These are phyloP conservation scores for Macquaria ambigua DNA, from an alignment of 2,113 vertebrate species.

Conservation along the genomic window DNA sequence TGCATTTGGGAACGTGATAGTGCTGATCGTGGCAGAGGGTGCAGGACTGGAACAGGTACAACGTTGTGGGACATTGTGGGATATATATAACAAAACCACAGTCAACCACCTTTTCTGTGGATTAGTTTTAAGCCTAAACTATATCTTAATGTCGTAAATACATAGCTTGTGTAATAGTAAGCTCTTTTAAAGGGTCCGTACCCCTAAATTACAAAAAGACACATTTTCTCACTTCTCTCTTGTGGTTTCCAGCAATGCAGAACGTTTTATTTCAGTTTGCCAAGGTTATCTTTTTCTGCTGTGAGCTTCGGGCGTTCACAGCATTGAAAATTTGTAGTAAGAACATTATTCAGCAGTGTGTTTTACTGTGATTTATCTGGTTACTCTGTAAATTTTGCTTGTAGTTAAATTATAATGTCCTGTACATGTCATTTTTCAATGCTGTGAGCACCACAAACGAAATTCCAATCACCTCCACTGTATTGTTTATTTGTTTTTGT, in stretches of 20 bases:
- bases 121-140: not conserved
- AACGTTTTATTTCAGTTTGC: no score
- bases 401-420: no score
- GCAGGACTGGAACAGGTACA: constrained; percentile 93
- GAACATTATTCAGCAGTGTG: no score
- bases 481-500: no score
- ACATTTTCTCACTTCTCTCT: not conserved
- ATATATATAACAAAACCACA: not conserved
- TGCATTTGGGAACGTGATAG: constrained; percentile 94
- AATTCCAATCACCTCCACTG: no score
- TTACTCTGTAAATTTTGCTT: no score
- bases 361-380: no score
- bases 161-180: not conserved
- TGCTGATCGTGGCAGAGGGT: constrained; percentile 94
- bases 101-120: not conserved
- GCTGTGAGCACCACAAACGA: not conserved
- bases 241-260: not conserved
- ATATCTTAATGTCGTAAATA: not conserved
- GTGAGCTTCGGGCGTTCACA: no score
- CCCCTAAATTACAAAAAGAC: no score
- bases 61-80: not conserved
- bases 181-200: not conserved
- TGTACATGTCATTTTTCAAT: no score
- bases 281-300: not conserved
- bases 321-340: no score